Evolutionary conservation across 2,113 vertebrate species (phyloP).

Genomic region (Bubo blakistoni): DNA sequence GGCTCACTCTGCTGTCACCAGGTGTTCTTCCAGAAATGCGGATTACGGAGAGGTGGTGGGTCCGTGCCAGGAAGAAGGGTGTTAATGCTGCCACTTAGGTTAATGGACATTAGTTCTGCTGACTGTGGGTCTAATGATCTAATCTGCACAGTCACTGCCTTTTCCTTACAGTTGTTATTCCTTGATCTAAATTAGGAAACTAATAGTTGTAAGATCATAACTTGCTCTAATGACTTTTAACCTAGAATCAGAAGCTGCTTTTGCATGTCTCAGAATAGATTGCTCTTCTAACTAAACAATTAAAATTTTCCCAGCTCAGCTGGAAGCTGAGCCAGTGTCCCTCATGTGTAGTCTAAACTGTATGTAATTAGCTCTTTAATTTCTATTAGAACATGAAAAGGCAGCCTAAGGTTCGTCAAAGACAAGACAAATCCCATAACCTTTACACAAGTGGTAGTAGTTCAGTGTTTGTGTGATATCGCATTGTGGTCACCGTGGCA

Average conservation of each 20-base stretch:
- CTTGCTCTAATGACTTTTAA: conserved; percentile 47
- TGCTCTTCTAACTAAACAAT: conserved; percentile 48
- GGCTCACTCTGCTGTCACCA: neutral
- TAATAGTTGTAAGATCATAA: conserved; percentile 40
- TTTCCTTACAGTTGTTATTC: conserved; percentile 37
- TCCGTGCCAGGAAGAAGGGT: neutral
- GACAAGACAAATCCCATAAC: neutral
- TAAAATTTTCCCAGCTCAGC: conserved; percentile 33
- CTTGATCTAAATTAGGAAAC: conserved; percentile 24
- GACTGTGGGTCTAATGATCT: conserved; percentile 31
- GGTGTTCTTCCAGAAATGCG: neutral
- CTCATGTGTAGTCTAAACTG: neutral
- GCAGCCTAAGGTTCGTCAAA: neutral
- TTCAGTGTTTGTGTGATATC: neutral
- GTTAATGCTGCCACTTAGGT: neutral
- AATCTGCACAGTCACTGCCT: conserved; percentile 16
- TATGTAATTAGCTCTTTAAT: conserved; percentile 40
- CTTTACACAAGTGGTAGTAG: neutral
- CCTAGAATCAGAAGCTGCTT: conserved; percentile 25
- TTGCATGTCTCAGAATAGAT: neutral
- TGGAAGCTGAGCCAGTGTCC: neutral
- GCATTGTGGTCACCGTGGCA: neutral
- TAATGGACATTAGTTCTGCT: conserved; percentile 51
- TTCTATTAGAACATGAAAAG: neutral
- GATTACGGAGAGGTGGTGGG: neutral